Percentiles rank a stretch among this genome's conserved stretches.
phyloP scores from a whole-genome alignment of 2,797 vertebrate species.

The Borostomias antarcticus region DNA sequence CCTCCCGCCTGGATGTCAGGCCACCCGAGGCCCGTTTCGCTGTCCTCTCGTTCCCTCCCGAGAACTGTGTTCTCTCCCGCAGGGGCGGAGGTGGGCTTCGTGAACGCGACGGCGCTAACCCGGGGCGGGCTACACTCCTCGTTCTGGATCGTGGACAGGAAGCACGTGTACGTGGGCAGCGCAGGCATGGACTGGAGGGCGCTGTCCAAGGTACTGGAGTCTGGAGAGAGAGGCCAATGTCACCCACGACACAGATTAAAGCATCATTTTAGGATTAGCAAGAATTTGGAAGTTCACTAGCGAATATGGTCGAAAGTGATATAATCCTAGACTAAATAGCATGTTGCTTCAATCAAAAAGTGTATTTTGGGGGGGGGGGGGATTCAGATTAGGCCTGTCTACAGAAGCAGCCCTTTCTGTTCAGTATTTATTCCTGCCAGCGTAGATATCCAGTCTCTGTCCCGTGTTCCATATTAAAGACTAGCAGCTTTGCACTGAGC shows the following conservation, averaged over 20 bases:
- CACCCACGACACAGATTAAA: neutral
- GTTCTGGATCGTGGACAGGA: conserved; percentile 93
- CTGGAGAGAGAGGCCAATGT: no score
- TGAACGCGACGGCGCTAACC: conserved; percentile 89
- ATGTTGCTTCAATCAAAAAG: no score
- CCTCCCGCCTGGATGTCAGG: neutral
- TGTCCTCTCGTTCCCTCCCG: conserved; percentile 4
- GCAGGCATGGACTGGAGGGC: conserved; percentile 89
- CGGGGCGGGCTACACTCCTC: conserved; percentile 86
- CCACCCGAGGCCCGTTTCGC: conserved; percentile 9
- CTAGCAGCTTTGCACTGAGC: conserved; percentile 32
- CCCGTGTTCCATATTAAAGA: neutral
- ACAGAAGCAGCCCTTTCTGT: neutral
- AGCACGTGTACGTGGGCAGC: conserved; percentile 90
- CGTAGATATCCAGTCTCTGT: neutral
- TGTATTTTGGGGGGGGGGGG: no score
- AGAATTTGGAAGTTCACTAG: neutral
- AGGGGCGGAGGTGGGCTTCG: conserved; percentile 86
- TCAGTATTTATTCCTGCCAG: neutral
- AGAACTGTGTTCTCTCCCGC: no score
- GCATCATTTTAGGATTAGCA: neutral
- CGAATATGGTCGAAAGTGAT: neutral
- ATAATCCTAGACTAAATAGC: no score
- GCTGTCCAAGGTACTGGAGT: conserved; percentile 82
- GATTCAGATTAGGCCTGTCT: no score